A percentile compares a stretch with the other conserved stretches of the same genome.
These are phyloP conservation scores for Thamnophis sirtalis DNA, from an alignment of 2,113 vertebrate species.

Conservation along the genomic window DNA sequence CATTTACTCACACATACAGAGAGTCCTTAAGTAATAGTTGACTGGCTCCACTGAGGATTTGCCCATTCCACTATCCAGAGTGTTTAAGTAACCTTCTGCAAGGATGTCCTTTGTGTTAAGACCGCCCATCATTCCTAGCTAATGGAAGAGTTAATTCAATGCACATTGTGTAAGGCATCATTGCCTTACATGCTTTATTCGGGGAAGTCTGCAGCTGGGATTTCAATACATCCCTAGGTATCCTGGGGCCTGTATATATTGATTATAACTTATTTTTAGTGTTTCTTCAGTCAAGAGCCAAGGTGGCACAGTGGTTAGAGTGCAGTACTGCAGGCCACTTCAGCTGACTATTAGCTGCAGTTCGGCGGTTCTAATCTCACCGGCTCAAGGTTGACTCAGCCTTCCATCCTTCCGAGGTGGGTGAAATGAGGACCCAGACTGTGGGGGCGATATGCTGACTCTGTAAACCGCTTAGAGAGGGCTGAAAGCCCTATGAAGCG, in stretches of 20 bases:
- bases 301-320: too few relatives aligned
- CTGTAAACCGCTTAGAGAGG: too few relatives aligned
- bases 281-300: neutral
- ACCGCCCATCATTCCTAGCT: neutral
- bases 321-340: too few relatives aligned
- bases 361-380: too few relatives aligned
- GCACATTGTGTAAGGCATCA: neutral
- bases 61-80: neutral
- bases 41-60: neutral
- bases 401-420: too few relatives aligned
- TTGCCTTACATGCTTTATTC: neutral
- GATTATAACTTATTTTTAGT: neutral
- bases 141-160: neutral
- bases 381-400: too few relatives aligned
- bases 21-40: neutral
- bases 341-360: too few relatives aligned
- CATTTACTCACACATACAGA: neutral
- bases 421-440: too few relatives aligned
- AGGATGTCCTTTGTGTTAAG: neutral
- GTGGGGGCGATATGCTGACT: too few relatives aligned
- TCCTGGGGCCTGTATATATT: neutral
- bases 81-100: neutral
- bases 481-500: too few relatives aligned
- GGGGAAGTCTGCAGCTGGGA: neutral
- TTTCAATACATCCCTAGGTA: neutral